These are phyloP conservation scores for Aramus guarauna DNA, from an alignment of 2,113 vertebrate genomes.

Conservation along the genomic window DNA sequence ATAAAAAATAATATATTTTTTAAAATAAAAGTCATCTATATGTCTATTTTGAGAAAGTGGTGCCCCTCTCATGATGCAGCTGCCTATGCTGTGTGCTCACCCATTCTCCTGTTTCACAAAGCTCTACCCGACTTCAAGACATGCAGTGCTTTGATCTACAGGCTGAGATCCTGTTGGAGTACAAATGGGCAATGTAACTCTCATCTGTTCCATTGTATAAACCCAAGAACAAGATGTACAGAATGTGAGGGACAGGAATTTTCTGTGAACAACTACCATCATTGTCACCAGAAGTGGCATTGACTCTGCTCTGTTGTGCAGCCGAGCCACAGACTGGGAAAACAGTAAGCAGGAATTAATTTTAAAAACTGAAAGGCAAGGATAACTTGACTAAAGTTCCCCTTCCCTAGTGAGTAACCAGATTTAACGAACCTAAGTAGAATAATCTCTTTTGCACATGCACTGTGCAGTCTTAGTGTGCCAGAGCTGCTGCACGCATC, in stretches of 20 bases:
- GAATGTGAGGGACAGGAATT: background rate
- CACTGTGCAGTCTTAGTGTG: background rate
- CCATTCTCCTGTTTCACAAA: background rate
- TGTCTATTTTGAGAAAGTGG: background rate
- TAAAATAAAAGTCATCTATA: background rate
- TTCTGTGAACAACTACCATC: background rate
- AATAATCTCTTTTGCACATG: background rate
- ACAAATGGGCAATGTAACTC: rapidly evolving
- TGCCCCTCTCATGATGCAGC: rapidly evolving
- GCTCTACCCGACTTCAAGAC: background rate
- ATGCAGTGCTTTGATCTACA: background rate
- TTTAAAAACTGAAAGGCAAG: background rate
- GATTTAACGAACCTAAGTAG: background rate
- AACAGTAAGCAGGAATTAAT: background rate
- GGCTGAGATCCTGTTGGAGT: background rate
- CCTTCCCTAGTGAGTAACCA: background rate
- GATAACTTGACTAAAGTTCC: background rate
- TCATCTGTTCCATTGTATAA: background rate
- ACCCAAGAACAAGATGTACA: background rate
- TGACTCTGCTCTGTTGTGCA: rapidly evolving
- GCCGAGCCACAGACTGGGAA: background rate
- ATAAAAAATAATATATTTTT: background rate
- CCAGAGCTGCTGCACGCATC: background rate
- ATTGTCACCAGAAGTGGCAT: background rate
- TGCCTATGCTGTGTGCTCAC: background rate